These are phyloP conservation scores for Xylota segnis DNA, from an alignment of 2,888 invertebrate genomes.

Conservation along the genomic window DNA sequence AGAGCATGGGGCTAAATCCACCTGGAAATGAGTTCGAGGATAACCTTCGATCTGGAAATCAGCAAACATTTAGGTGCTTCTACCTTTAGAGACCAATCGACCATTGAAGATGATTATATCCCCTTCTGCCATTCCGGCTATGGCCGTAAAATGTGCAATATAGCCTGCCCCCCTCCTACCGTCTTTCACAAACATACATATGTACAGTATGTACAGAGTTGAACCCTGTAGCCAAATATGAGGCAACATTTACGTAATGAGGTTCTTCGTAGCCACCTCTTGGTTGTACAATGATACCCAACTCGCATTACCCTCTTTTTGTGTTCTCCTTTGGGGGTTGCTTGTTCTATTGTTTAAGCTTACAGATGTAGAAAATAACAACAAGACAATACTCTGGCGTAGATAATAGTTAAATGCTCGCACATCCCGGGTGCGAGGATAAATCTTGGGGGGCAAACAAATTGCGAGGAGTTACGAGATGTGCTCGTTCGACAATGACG, in stretches of 20 bases:
- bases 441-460: constrained; percentile 53
- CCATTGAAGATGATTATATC: constrained; percentile 60
- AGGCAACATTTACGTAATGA: constrained; percentile 73
- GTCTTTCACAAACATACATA: constrained; percentile 38
- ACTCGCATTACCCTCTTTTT: constrained; percentile 51
- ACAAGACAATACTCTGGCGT: constrained; percentile 63
- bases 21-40: constrained; percentile 47
- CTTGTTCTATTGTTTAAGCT: constrained; percentile 61
- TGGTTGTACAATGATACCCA: constrained; percentile 35
- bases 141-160: constrained; percentile 37
- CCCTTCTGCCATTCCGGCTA: background rate
- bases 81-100: constrained; percentile 59
- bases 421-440: constrained; percentile 46
- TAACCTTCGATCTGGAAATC: constrained; percentile 56
- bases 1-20: constrained; percentile 18
- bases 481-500: constrained; percentile 72
- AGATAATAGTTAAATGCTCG: constrained; percentile 65
- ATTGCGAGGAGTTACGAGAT: constrained; percentile 70
- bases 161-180: constrained; percentile 12
- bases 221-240: constrained; percentile 62
- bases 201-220: constrained; percentile 8
- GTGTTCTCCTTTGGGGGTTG: constrained; percentile 39
- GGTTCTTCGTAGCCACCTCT: constrained; percentile 39
- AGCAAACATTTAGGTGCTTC: constrained; percentile 44
- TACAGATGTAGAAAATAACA: constrained; percentile 71